Percentiles rank a stretch among this genome's conserved stretches.
phyloP scores from a whole-genome alignment of 2,113 vertebrate species.

The Amazona guildingii region DNA sequence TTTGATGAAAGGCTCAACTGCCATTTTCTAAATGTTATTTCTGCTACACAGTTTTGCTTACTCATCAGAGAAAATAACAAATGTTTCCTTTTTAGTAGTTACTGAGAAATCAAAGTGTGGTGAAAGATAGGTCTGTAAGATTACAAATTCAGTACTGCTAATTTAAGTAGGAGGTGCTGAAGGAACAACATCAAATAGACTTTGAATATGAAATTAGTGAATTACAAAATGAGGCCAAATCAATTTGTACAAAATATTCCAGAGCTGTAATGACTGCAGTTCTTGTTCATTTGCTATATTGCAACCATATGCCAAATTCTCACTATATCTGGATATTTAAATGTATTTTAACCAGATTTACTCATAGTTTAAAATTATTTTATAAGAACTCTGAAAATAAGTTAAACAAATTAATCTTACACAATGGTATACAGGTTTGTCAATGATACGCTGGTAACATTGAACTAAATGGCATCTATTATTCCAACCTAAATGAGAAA shows the following conservation, averaged over 20 bases:
- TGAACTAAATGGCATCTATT: neutral
- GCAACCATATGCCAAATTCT: neutral
- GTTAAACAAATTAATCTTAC: neutral
- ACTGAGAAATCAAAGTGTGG: neutral
- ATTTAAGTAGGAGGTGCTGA: neutral
- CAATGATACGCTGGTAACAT: fast-evolving
- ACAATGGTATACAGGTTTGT: neutral
- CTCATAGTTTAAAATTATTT: neutral
- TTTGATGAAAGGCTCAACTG: neutral
- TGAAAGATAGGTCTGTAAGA: neutral
- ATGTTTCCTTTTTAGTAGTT: neutral
- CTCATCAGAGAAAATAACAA: slow-evolving; percentile 4
- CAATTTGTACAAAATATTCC: neutral
- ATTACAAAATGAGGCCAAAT: neutral
- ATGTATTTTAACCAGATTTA: neutral
- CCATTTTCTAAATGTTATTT: neutral
- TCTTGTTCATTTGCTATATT: neutral
- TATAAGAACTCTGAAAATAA: neutral
- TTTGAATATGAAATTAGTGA: neutral
- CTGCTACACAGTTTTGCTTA: neutral
- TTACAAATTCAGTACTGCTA: neutral
- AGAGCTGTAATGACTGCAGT: neutral
- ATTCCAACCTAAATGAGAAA: neutral
- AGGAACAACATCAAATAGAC: neutral
- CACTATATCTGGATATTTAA: neutral